phyloP scores from a whole-genome alignment of 2,797 vertebrate species.

The Lepilemur ruficaudatus region DNA sequence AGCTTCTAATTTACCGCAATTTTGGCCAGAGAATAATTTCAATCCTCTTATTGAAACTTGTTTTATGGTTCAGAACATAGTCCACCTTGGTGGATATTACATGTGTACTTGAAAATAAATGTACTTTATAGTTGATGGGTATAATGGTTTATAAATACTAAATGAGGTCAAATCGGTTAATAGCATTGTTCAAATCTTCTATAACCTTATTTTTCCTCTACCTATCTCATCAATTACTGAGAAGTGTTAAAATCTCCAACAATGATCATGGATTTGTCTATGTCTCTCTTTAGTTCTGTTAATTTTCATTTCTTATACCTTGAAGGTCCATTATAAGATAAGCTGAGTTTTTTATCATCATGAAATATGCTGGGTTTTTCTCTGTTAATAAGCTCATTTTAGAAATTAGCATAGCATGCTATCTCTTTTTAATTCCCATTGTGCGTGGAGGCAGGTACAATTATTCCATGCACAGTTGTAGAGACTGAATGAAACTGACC shows the following conservation, averaged over 20 bases:
- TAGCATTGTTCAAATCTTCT: background rate
- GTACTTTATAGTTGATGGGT: background rate
- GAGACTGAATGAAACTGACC: background rate
- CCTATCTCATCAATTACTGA: background rate
- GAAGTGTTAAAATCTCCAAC: background rate
- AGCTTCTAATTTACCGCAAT: background rate
- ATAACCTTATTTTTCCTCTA: background rate
- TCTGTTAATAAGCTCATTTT: background rate
- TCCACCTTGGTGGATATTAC: background rate
- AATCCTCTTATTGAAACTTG: background rate
- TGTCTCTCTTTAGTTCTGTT: background rate
- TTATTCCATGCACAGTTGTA: background rate
- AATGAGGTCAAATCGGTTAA: background rate
- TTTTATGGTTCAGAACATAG: background rate
- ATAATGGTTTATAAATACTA: background rate
- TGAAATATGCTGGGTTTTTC: background rate
- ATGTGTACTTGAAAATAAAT: background rate
- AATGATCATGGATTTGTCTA: background rate
- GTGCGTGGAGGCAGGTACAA: background rate
- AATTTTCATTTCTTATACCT: background rate
- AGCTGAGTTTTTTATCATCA: background rate
- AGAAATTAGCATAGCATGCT: background rate
- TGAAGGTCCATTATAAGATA: background rate
- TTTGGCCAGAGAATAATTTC: conserved; percentile 39
- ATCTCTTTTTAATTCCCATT: background rate